Evolutionary conservation across 1,140 invertebrate species (phyloP), one percentile per base, ranked within the genome.

Genomic region (Drosophila nebulosa): DNA sequence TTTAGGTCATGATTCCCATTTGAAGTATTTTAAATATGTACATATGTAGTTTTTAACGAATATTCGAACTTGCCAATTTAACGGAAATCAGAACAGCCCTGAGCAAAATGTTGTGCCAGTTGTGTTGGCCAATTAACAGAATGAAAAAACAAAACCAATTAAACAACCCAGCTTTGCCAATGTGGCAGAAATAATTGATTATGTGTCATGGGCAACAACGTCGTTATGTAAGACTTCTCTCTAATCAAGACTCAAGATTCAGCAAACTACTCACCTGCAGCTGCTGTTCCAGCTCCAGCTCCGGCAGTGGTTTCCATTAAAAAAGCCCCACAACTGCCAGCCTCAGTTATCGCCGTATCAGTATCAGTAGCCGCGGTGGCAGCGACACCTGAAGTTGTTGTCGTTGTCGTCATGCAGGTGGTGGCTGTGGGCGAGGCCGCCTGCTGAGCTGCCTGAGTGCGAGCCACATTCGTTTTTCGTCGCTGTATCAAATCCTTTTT

Each of bases 401-500:
- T 10, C 7, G 18, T 16, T 18, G 16, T 46, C 39, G 39, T 46
- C 39, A 21, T 46, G 39, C 39, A 46, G 39, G 39, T 46, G 39
- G 39, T 21, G 50, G 71, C 61, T 36, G 65, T 68, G 22, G 74
- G 67, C 21, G 79, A 78, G 57, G 53, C 30, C 32, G 69, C 64
- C 22, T 62, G 52, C 18, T 69, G 32, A 9, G 64, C 69, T 14
- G 74, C 81, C 30, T 84, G 84, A 27, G 86, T 71, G 75, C 91
- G 84, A 64, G 92, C 79, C 66, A 92, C 72, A 88, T 83, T 93
- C 69, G 83, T 92, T 91, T 83, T 91, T 30, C 95, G 93, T 56
- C 95, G 93, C 90, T 95, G 93, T 76, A 96, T 94, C 74, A 96
- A 92, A 89, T 96, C 95, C 69, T 94, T 93, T 86, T 96, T 96